Base-by-base conservation (phyloP, 2,113 vertebrate genomes). In the Phodopus roborovskii region DNA sequence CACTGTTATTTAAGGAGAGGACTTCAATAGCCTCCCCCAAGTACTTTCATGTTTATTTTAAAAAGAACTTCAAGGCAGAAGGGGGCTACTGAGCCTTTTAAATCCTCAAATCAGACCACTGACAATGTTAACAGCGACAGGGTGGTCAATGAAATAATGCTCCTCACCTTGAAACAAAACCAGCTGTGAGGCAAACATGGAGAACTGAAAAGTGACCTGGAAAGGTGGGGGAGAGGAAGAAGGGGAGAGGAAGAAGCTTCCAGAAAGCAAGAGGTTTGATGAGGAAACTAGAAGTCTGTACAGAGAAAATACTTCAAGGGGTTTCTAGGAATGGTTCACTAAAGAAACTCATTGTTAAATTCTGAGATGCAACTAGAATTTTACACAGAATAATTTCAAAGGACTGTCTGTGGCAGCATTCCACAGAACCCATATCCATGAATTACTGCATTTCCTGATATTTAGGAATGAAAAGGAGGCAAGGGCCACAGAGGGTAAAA, bases 301-400 rank as follows among this genome's bases (percentile, higher is more conserved):
- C 2, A 82, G 50, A 79, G 17, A 89, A 92, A 90, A 93, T 9
- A 75, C 7, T 66, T 42, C 50, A 48, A 5, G 79, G n/a, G n/a
- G 2, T 62, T 62, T 87, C 68, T 4, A 83, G 28, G 45, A 92
- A 81, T 5, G 30, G 24, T 82, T 5, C 22, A 30, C n/a, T 7
- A 48, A 74, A 75, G 78, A 94, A 48, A 70, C 17, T 22, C 6
- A 2, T 33, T 62, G 79, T 7, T 70, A 79, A 93, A 64, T 92
- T 78, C 36, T 68, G 15, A 30, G 17, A 73, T n/a, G 68, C 45
- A 28, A 24, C 56, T 84, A 74, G 82, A 68, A 56, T 88, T 11
- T 7, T 60, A 86, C n/a, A 66, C 15, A 83, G 3, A 36, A 91
- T 10, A 26, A 64, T 91, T 92, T 95, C 50, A 88, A 91, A 92